Percentiles rank a stretch among this genome's conserved stretches.
Conservation (phyloP, 2,888 invertebrate genomes). For the Drosophila parthenogenetica region DNA sequence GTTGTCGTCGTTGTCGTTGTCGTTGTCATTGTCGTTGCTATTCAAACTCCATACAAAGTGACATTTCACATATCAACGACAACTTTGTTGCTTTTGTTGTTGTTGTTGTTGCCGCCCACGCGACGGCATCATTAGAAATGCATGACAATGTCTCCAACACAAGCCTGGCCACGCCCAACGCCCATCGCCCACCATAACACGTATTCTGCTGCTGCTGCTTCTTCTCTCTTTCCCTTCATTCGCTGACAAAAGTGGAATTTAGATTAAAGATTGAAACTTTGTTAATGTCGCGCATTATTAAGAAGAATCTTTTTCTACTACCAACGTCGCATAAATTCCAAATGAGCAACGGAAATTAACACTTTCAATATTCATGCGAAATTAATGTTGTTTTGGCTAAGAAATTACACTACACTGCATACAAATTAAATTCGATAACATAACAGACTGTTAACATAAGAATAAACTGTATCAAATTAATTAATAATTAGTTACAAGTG, state of each 20-base stretch:
- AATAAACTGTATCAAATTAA: not conserved
- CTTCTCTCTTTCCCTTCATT: slow-evolving; percentile 2
- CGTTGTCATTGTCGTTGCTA: slow-evolving; percentile 72
- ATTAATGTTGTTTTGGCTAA: slow-evolving; percentile 8
- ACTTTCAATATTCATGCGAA: slow-evolving; percentile 64
- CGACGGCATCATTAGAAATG: slow-evolving; percentile 80
- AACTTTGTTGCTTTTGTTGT: slow-evolving; percentile 18
- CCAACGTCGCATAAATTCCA: slow-evolving; percentile 55
- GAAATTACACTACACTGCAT: slow-evolving; percentile 2
- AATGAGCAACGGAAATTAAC: slow-evolving; percentile 68
- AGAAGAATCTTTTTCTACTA: slow-evolving; percentile 61
- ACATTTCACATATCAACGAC: slow-evolving; percentile 79
- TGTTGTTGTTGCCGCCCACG: slow-evolving; percentile 41
- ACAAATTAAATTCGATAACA: not conserved
- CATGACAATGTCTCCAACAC: slow-evolving; percentile 75
- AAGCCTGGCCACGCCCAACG: slow-evolving; percentile 45
- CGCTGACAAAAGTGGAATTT: slow-evolving; percentile 61
- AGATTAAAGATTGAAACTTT: slow-evolving; percentile 82
- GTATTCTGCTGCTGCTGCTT: slow-evolving; percentile 14
- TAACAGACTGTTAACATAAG: too few relatives aligned
- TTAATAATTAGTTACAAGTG: too few relatives aligned
- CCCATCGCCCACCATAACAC: slow-evolving; percentile 14
- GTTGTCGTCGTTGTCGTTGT: slow-evolving; percentile 38
- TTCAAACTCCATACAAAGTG: slow-evolving; percentile 76
- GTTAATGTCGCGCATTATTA: slow-evolving; percentile 80